Conservation (phyloP, 1,140 invertebrate species). For the Onthophagus taurus region DNA sequence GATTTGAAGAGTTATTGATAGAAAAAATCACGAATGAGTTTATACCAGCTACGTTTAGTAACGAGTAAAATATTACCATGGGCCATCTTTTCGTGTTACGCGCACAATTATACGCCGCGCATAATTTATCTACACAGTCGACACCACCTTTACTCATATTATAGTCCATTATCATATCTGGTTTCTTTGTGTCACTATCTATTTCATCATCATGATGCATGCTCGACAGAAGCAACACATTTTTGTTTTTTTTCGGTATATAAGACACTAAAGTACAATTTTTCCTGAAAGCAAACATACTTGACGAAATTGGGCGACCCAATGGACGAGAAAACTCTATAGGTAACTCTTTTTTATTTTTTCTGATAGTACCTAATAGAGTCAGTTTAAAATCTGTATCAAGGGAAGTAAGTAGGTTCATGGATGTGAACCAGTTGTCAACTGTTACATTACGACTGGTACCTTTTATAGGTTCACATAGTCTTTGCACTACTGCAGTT, state of each 20-base stretch:
- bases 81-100: conserved; percentile 13
- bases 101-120: conserved; percentile 13
- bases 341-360: conserved; percentile 26
- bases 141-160: conserved; percentile 15
- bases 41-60: conserved; percentile 11
- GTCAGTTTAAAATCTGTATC: conserved; percentile 25
- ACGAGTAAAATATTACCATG: conserved; percentile 13
- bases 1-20: too few relatives aligned
- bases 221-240: conserved; percentile 9
- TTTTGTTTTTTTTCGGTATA: conserved; percentile 10
- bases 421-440: conserved; percentile 31
- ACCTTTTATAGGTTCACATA: conserved; percentile 24
- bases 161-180: conserved; percentile 8
- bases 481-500: conserved; percentile 21
- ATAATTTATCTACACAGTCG: conserved; percentile 10
- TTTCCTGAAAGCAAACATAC: conserved; percentile 1
- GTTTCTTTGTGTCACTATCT: conserved; percentile 5
- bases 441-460: conserved; percentile 30
- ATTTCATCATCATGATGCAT: conserved; percentile 8
- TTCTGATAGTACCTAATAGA: conserved; percentile 24
- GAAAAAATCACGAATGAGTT: conserved; percentile 3
- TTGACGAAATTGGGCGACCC: background rate
- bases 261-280: background rate
- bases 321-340: conserved; percentile 11
- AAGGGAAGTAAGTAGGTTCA: conserved; percentile 15